Evolutionary conservation across 2,888 invertebrate genomes (phyloP).

Genomic region (Crepidodera aurea): DNA sequence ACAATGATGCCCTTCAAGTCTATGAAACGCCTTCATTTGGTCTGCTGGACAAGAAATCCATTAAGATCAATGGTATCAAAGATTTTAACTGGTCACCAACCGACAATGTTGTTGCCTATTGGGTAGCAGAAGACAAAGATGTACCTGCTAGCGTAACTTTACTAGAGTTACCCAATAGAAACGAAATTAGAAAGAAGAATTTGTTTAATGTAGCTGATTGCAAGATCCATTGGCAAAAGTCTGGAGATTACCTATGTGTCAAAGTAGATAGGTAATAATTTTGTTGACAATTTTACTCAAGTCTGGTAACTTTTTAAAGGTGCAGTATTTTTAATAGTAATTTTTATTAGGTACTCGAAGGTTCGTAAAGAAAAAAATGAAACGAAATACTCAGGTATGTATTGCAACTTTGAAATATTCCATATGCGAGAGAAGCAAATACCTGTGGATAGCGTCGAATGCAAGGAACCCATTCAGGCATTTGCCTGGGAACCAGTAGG

Average conservation of each 20-base stretch:
- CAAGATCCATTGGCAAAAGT: constrained; percentile 99
- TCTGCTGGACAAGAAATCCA: constrained; percentile 91
- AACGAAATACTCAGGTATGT: constrained; percentile 86
- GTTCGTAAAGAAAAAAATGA: constrained; percentile 88
- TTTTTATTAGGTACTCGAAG: constrained; percentile 39
- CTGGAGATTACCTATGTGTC: constrained; percentile 96
- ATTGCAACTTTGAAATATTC: constrained; percentile 98
- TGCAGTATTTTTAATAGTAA: not conserved
- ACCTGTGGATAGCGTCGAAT: constrained; percentile 96
- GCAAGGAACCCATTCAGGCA: constrained; percentile 90
- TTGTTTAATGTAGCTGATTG: constrained; percentile 98
- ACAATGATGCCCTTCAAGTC: constrained; percentile 83
- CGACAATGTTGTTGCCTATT: constrained; percentile 95
- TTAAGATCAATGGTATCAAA: constrained; percentile 87
- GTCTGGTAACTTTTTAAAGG: not conserved
- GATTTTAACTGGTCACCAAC: constrained; percentile 99
- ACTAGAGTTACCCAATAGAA: constrained; percentile 89
- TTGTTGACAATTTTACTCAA: not conserved
- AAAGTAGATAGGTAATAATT: constrained; percentile 79
- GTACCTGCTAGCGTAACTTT: constrained; percentile 95
- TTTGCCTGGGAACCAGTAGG: constrained; percentile 99
- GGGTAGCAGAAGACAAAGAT: constrained; percentile 97
- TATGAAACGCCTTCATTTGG: constrained; percentile 97
- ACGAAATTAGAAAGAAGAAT: constrained; percentile 91
- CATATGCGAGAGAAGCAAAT: constrained; percentile 95